Conservation (phyloP, 1,140 invertebrate species). For the Micrasema longulum region DNA sequence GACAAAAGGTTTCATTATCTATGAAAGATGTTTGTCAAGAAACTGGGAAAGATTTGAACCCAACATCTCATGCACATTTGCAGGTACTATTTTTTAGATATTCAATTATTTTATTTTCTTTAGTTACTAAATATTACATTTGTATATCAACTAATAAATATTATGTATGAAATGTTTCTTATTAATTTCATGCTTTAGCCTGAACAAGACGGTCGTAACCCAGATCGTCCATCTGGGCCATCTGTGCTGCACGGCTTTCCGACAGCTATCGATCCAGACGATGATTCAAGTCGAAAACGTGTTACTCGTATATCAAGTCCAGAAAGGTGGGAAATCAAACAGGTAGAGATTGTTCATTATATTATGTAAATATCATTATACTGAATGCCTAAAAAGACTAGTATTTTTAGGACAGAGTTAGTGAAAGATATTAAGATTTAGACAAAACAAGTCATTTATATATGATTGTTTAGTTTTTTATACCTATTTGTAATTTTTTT, state of each 20-base stretch:
- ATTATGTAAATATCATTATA: too few species aligned
- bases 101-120: not conserved
- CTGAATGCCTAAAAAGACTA: too few species aligned
- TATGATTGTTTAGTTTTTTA: too few species aligned
- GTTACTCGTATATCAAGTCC: conserved; percentile 96
- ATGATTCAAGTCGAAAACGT: conserved; percentile 80
- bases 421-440: too few species aligned
- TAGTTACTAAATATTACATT: not conserved
- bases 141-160: conserved; percentile 1
- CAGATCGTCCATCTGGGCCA: conserved; percentile 79
- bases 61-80: conserved; percentile 73
- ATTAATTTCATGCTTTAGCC: conserved; percentile 65
- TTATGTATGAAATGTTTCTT: conserved; percentile 5
- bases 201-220: conserved; percentile 83
- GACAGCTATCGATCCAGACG: conserved; percentile 79
- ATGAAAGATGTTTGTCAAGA: conserved; percentile 99
- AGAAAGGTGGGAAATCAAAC: conserved; percentile 91
- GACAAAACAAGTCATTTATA: too few species aligned
- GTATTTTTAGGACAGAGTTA: too few species aligned
- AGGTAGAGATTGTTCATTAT: too few species aligned
- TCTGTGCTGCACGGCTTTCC: conserved; percentile 77
- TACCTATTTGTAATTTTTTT: too few species aligned
- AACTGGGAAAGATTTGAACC: conserved; percentile 95
- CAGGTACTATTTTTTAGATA: conserved; percentile 57
- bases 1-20: conserved; percentile 95